Conservation (phyloP, 1,140 invertebrate genomes). For the Philopotamus ludificatus region DNA sequence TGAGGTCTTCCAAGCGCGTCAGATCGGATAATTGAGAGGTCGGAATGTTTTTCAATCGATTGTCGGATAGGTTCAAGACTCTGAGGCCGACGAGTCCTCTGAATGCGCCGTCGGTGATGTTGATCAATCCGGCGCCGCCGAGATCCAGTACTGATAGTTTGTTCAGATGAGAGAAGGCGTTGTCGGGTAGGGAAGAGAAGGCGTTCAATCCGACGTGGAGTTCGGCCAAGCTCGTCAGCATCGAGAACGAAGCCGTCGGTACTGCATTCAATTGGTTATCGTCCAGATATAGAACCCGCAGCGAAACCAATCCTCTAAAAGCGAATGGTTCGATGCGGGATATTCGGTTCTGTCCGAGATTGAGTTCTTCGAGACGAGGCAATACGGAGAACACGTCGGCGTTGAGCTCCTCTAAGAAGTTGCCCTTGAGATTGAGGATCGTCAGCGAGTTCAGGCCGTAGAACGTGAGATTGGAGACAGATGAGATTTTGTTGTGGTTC, state of each 20-base stretch:
- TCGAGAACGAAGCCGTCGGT: conserved; percentile 69
- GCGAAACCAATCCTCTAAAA: conserved; percentile 71
- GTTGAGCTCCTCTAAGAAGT: conserved; percentile 77
- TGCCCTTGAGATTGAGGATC: conserved; percentile 77
- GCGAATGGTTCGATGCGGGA: conserved; percentile 74
- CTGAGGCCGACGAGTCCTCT: conserved; percentile 71
- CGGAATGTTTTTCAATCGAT: conserved; percentile 71
- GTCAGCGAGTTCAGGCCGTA: conserved; percentile 73
- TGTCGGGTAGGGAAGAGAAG: conserved; percentile 70
- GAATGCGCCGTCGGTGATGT: conserved; percentile 74
- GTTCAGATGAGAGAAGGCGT: conserved; percentile 73
- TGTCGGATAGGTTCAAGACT: conserved; percentile 75
- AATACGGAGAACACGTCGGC: conserved; percentile 73
- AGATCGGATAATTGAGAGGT: conserved; percentile 72
- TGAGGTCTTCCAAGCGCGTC: conserved; percentile 73
- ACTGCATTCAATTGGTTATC: conserved; percentile 79
- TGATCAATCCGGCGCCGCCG: conserved; percentile 73
- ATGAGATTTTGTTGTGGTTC: conserved; percentile 81
- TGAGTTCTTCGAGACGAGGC: conserved; percentile 76
- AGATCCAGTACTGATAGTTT: conserved; percentile 75
- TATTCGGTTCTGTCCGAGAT: conserved; percentile 85
- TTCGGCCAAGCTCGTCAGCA: conserved; percentile 74
- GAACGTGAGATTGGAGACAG: conserved; percentile 75
- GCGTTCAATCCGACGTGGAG: conserved; percentile 81
- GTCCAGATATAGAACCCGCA: conserved; percentile 78